Conservation (phyloP, 2,797 vertebrate species). For the Cirrhinus mrigala region DNA sequence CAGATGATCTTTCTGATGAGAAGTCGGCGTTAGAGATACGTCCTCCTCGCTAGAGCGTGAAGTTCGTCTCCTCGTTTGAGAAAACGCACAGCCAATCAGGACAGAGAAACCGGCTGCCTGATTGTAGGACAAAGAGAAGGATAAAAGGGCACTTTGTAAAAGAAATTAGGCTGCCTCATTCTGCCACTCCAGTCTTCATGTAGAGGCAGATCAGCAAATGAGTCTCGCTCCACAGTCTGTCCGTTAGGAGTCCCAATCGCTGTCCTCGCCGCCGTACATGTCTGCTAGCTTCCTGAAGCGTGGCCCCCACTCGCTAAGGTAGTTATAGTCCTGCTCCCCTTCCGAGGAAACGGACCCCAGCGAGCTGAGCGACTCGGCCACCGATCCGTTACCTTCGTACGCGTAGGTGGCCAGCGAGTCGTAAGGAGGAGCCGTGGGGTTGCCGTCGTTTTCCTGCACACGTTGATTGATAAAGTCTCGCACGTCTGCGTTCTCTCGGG, state of each 20-base stretch:
- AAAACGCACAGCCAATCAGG: slow-evolving; percentile 43
- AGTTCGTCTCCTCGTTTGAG: slow-evolving; percentile 12
- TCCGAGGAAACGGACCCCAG: slow-evolving; percentile 88
- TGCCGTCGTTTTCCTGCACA: slow-evolving; percentile 89
- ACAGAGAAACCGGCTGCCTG: slow-evolving; percentile 27
- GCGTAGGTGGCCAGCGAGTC: slow-evolving; percentile 97
- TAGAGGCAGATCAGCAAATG: slow-evolving; percentile 33
- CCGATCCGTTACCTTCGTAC: slow-evolving; percentile 92
- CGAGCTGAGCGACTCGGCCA: slow-evolving; percentile 92
- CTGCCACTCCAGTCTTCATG: slow-evolving; percentile 34
- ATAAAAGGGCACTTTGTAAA: slow-evolving; percentile 64
- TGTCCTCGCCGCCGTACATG: slow-evolving; percentile 90
- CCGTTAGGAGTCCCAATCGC: slow-evolving; percentile 88
- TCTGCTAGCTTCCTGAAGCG: slow-evolving; percentile 94
- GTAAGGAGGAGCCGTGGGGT: slow-evolving; percentile 90
- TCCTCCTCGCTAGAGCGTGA: background rate
- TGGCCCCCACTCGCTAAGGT: slow-evolving; percentile 96
- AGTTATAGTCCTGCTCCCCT: slow-evolving; percentile 92
- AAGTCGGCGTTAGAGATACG: background rate
- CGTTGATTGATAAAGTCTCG: slow-evolving; percentile 93
- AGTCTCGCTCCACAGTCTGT: background rate
- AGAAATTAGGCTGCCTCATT: slow-evolving; percentile 53
- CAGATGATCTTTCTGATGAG: slow-evolving; percentile 37
- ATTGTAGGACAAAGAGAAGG: slow-evolving; percentile 44
- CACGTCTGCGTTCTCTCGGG: slow-evolving; percentile 87